phyloP scores from a whole-genome alignment of 2,888 invertebrate genomes.

The Scaptomyza parva region DNA sequence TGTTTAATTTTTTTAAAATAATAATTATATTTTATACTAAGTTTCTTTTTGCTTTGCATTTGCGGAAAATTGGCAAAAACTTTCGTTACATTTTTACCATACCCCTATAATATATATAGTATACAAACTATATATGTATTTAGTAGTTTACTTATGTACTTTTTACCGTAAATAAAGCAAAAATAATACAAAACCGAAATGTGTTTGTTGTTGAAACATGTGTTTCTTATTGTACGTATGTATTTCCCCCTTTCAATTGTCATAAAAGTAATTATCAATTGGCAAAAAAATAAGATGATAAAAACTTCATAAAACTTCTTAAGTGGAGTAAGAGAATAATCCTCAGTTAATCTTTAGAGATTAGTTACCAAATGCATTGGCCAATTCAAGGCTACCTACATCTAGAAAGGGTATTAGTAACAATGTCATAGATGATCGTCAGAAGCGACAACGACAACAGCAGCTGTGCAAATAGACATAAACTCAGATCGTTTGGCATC shows the following conservation, averaged over 20 bases:
- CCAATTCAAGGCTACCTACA: too few relatives aligned
- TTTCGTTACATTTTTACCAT: conserved; percentile 62
- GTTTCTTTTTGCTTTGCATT: conserved; percentile 44
- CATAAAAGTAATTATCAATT: conserved; percentile 12
- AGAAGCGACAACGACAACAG: neutral
- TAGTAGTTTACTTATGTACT: conserved; percentile 56
- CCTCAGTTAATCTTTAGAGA: too few relatives aligned
- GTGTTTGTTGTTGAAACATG: conserved; percentile 8
- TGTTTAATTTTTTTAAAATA: conserved; percentile 17
- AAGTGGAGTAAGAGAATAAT: neutral
- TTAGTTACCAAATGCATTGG: too few relatives aligned
- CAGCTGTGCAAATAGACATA: conserved; percentile 44
- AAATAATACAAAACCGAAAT: conserved; percentile 39
- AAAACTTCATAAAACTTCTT: neutral
- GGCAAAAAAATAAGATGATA: neutral
- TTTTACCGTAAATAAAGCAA: conserved; percentile 67
- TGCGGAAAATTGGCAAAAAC: conserved; percentile 51
- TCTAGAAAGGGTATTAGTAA: conserved; percentile 1
- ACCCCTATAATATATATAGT: conserved; percentile 16
- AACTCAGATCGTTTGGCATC: neutral
- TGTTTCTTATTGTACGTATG: too few relatives aligned
- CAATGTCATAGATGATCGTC: neutral
- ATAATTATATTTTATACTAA: conserved; percentile 16
- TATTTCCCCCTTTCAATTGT: neutral
- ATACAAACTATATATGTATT: conserved; percentile 34